Percentiles rank a stretch among this genome's conserved stretches.
Evolutionary conservation across 2,888 invertebrate species (phyloP).

Genomic region (Lasioglossum vierecki): DNA sequence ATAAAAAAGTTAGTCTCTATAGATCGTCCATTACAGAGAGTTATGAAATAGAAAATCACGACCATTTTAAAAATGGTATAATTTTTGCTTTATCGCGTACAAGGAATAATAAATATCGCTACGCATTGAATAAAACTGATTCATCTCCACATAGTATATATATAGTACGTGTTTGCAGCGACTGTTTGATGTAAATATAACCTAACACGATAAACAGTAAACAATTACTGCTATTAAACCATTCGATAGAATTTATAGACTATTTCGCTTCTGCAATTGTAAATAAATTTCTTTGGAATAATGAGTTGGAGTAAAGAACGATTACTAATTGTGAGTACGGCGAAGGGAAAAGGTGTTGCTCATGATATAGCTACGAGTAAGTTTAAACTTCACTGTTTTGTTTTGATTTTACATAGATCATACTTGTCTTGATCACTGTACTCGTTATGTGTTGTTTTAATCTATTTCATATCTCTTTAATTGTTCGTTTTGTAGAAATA

Average conservation of each 20-base stretch:
- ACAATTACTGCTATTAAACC: conserved; percentile 6
- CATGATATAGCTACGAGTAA: conserved; percentile 78
- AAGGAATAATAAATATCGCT: not conserved
- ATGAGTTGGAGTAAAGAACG: conserved; percentile 76
- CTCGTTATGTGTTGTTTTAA: not conserved
- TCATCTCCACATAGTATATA: not conserved
- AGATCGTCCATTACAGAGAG: conserved; percentile 22
- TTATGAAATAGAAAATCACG: conserved; percentile 27
- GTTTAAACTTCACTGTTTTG: conserved; percentile 45
- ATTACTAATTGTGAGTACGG: conserved; percentile 76
- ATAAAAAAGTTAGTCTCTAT: conserved; percentile 14
- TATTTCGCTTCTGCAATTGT: not conserved
- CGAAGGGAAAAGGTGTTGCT: conserved; percentile 68
- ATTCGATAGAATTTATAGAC: not conserved
- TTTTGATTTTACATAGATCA: not conserved
- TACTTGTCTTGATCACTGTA: not conserved
- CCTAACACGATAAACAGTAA: conserved; percentile 36
- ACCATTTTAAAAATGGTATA: conserved; percentile 11
- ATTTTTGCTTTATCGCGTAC: not conserved
- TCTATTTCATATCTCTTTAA: not conserved
- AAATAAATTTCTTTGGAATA: conserved; percentile 10
- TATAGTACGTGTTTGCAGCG: not conserved
- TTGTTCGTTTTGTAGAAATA: conserved; percentile 69
- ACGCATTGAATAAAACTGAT: conserved; percentile 2
- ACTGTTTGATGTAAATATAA: conserved; percentile 29